Conservation (phyloP, 1,140 invertebrate species). For the Carposina sasakii region DNA sequence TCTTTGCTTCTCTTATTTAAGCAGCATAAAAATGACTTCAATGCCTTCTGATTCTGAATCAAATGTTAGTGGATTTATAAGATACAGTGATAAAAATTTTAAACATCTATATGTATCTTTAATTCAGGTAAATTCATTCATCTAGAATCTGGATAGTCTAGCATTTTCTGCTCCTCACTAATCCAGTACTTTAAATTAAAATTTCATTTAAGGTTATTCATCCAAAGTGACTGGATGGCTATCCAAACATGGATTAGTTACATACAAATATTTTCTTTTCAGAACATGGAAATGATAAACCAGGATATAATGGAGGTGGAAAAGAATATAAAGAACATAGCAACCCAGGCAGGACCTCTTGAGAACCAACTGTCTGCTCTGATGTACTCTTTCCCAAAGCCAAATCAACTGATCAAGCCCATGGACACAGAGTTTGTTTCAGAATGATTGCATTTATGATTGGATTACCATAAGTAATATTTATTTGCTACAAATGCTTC, state of each 20-base stretch:
- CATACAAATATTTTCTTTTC: slow-evolving; percentile 31
- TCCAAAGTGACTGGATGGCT: too few relatives aligned
- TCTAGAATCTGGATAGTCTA: too few relatives aligned
- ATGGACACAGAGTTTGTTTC: slow-evolving; percentile 43
- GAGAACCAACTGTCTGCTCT: slow-evolving; percentile 45
- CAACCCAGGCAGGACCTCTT: slow-evolving; percentile 43
- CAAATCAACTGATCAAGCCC: slow-evolving; percentile 30
- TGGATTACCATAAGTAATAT: too few relatives aligned
- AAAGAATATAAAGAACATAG: slow-evolving; percentile 47
- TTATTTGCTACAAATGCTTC: too few relatives aligned
- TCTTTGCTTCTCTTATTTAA: too few relatives aligned
- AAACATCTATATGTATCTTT: slow-evolving; percentile 52
- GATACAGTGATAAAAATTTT: slow-evolving; percentile 48
- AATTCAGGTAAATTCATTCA: slow-evolving; percentile 43
- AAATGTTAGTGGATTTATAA: slow-evolving; percentile 59
- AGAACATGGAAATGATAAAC: slow-evolving; percentile 65
- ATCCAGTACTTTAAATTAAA: too few relatives aligned
- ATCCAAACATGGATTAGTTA: too few relatives aligned
- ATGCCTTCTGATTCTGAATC: slow-evolving; percentile 55
- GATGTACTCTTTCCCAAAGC: slow-evolving; percentile 44
- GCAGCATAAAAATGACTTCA: slow-evolving; percentile 47
- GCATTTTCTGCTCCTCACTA: too few relatives aligned
- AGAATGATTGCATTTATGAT: too few relatives aligned
- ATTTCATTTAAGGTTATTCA: too few relatives aligned
- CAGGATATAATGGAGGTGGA: slow-evolving; percentile 57